Evolutionary conservation across 1,140 invertebrate genomes (phyloP), one percentile per base, ranked within the genome.

Genomic region (Calephelis nemesis): DNA sequence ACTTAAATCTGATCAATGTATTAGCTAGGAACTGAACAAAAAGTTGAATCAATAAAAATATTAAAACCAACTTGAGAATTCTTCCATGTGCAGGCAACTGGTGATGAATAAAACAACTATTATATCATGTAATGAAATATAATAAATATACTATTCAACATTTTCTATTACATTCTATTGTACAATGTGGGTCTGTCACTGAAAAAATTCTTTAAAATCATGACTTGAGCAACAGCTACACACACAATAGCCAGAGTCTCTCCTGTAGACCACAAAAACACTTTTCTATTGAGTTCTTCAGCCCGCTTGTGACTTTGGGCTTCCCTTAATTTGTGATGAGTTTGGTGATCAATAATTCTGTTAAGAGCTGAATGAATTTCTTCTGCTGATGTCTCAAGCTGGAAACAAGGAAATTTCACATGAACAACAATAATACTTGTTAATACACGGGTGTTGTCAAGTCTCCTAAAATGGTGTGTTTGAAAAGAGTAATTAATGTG

Each of bases 151-250:
- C 79, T 79, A 75, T 78, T 80, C 73, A 74, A 77, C 77, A 69
- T 74, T 75, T 74, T 81, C 71, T 74, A 80, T 87, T 88, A 88
- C 82, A 86, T 81, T 84, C 79, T 71, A 80, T 82, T 89, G 73
- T 91, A 91, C 80, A 87, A 74, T 65, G 88, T 84, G 19, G 92
- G 92, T 83, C 96, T 95, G 77, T 99, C 98, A 67, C 96, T 95
- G 87, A 99, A 99, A 93, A 99, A 99, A 84, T 97, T 98, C 84
- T 97, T 97, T 9, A 99, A 92, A 65, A 99, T 93, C 78, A 97
- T 94, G 15, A 99, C 98, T 93, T 99, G 98, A 10, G 95, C 95
- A 67, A 99, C 93, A 15, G 96, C 95, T 49, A 98, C 97, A 50
- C 96, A 74, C 1, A 99, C 84, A 73, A 99, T 95, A 40, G 97